Conservation (phyloP, 2,797 vertebrate species). For the Esox masquinongy region DNA sequence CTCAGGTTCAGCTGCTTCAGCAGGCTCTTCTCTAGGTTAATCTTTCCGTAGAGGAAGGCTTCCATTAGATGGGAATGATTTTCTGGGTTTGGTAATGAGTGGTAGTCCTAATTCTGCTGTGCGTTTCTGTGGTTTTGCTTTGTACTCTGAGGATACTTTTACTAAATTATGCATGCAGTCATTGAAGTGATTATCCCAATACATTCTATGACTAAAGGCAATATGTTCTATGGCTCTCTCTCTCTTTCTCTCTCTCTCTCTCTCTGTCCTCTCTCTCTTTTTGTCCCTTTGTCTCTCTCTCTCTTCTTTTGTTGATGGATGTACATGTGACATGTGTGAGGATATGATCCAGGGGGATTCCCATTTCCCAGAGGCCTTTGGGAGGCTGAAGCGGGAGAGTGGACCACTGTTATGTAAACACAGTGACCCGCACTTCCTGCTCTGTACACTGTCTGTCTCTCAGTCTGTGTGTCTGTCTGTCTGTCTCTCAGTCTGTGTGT, state of each 20-base stretch:
- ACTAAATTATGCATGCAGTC: too few species aligned
- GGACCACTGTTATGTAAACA: slow-evolving; percentile 67
- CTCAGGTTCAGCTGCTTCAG: too few species aligned
- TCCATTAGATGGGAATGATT: too few species aligned
- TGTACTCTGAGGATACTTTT: too few species aligned
- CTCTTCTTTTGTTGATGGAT: slow-evolving; percentile 63
- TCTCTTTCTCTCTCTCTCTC: neutral
- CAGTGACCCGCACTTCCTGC: slow-evolving; percentile 63
- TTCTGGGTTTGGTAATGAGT: too few species aligned
- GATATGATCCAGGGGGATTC: slow-evolving; percentile 69
- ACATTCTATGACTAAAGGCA: neutral
- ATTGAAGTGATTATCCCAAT: too few species aligned
- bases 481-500: too few species aligned
- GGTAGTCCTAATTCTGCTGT: too few species aligned
- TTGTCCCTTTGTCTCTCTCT: neutral
- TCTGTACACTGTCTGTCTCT: slow-evolving; percentile 15
- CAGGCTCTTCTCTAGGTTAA: too few species aligned
- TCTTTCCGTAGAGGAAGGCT: too few species aligned
- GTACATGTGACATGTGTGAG: slow-evolving; percentile 53
- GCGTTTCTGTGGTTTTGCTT: too few species aligned
- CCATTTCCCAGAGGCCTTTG: slow-evolving; percentile 67
- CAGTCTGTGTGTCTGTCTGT: too few species aligned
- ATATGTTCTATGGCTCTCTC: neutral
- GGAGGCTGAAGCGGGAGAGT: slow-evolving; percentile 56
- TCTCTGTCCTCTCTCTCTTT: neutral